phyloP scores from a whole-genome alignment of 1,140 invertebrate species.

The Manduca sexta region DNA sequence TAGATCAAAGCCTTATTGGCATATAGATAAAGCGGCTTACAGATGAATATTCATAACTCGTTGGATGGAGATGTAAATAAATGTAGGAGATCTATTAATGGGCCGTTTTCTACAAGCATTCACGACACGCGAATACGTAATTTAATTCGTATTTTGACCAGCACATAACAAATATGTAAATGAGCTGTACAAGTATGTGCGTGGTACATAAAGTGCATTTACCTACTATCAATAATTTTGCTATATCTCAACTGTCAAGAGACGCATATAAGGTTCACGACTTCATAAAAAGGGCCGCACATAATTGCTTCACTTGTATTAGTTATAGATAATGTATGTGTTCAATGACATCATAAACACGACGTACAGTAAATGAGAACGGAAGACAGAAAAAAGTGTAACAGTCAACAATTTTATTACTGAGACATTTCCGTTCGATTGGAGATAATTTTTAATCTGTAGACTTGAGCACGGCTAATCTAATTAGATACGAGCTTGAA shows the following conservation, averaged over 20 bases:
- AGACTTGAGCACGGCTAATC: conserved; percentile 31
- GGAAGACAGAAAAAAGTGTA: conserved; percentile 41
- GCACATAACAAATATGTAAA: conserved; percentile 18
- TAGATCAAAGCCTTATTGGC: conserved; percentile 42
- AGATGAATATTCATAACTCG: conserved; percentile 61
- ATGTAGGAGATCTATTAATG: conserved; percentile 58
- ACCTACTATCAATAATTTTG: conserved; percentile 1
- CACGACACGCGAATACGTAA: conserved; percentile 36
- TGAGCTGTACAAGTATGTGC: neutral
- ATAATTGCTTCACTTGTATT: conserved; percentile 11
- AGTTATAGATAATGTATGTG: conserved; percentile 15
- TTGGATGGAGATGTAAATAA: conserved; percentile 65
- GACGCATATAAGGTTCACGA: conserved; percentile 4
- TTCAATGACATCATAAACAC: conserved; percentile 29
- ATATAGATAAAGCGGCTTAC: conserved; percentile 44
- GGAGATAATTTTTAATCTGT: conserved; percentile 40
- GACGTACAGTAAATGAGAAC: conserved; percentile 29
- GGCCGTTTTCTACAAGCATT: conserved; percentile 17
- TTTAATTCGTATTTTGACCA: conserved; percentile 38
- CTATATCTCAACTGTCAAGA: conserved; percentile 5
- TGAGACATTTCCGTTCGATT: conserved; percentile 42
- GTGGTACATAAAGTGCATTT: neutral
- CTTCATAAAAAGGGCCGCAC: conserved; percentile 6
- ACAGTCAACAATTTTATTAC: conserved; percentile 42
- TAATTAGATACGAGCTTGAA: conserved; percentile 41